A percentile compares a stretch with the other conserved stretches of the same genome.
Conservation (phyloP, 2,888 invertebrate species). For the Stenodera caucasica region DNA sequence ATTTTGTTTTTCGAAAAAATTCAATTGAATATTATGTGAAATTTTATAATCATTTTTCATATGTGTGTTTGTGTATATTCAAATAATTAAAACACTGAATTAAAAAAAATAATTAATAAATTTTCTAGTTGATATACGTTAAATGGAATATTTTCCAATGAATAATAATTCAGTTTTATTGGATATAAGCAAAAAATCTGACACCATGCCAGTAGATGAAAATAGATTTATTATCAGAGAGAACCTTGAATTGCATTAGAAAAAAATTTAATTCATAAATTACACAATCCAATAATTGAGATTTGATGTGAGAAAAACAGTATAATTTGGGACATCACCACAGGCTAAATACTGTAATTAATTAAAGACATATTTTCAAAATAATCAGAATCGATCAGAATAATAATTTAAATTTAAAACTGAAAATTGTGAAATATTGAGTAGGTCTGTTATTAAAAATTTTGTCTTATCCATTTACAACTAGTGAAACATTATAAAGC, state of each 20-base stretch:
- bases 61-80: too few species aligned
- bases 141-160: too few species aligned
- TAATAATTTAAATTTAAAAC: too few species aligned
- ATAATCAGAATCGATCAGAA: too few species aligned
- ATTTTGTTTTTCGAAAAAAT: too few species aligned
- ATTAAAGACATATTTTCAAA: too few species aligned
- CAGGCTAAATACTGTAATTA: conserved; percentile 1
- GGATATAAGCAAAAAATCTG: neutral
- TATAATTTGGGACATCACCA: neutral
- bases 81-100: too few species aligned
- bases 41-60: too few species aligned
- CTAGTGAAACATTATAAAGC: neutral
- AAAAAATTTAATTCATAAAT: neutral
- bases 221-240: neutral
- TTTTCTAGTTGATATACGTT: too few species aligned
- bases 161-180: too few species aligned
- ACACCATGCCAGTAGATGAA: neutral
- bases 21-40: too few species aligned
- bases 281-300: neutral
- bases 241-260: neutral
- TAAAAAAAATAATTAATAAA: too few species aligned
- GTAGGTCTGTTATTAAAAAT: neutral
- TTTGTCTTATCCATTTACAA: neutral
- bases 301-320: neutral
- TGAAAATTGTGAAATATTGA: neutral